Evolutionary conservation across 2,888 invertebrate species (phyloP).

Genomic region (Meghimatium bilineatum): DNA sequence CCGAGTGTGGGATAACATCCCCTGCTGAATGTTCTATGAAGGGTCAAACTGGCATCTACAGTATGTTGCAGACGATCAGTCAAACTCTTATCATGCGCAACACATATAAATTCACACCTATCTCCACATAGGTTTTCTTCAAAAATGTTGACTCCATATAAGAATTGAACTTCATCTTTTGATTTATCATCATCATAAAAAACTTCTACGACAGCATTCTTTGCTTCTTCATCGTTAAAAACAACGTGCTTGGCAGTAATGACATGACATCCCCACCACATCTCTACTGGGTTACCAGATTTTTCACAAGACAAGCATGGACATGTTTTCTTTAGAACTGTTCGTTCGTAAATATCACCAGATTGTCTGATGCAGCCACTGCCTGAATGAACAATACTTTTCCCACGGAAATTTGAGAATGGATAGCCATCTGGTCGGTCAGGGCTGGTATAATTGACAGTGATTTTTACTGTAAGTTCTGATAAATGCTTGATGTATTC

Average conservation of each 20-base stretch:
- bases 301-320: not conserved
- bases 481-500: not conserved
- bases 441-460: slow-evolving; percentile 10
- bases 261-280: not conserved
- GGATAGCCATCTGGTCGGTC: slow-evolving; percentile 27
- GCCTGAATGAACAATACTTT: slow-evolving; percentile 5
- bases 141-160: slow-evolving; percentile 22
- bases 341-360: not conserved
- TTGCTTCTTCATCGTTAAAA: slow-evolving; percentile 16
- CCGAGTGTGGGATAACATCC: not conserved
- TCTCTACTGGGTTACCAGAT: not conserved
- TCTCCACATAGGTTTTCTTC: not conserved
- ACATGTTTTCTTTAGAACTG: slow-evolving; percentile 7
- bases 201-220: not conserved
- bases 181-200: not conserved
- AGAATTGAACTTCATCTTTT: not conserved
- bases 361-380: slow-evolving; percentile 14
- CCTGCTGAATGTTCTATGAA: not conserved
- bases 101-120: slow-evolving; percentile 5
- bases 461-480: not conserved
- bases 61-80: not conserved
- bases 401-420: slow-evolving; percentile 23
- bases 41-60: not conserved
- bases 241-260: slow-evolving; percentile 28
- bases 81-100: not conserved